These are phyloP conservation scores for Cosmia trapezina DNA, from an alignment of 2,888 invertebrate genomes.

Conservation along the genomic window DNA sequence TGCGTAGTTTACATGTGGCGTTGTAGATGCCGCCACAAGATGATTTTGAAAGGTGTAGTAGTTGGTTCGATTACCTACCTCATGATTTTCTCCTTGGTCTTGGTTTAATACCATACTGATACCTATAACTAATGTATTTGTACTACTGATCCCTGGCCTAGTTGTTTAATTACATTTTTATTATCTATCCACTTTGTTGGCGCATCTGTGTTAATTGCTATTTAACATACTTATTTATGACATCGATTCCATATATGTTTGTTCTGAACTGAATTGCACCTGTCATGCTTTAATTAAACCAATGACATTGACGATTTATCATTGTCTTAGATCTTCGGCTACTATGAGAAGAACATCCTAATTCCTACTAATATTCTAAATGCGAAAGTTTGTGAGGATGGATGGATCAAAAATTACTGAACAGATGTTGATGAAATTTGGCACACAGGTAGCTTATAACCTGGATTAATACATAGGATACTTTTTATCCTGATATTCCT, in stretches of 20 bases:
- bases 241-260: not conserved
- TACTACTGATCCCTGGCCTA: conserved; percentile 13
- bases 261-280: not conserved
- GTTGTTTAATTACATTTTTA: conserved; percentile 13
- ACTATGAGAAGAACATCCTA: not conserved
- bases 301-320: conserved; percentile 4
- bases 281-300: not conserved
- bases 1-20: no score
- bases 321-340: not conserved
- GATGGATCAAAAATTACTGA: no score
- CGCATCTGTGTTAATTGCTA: conserved; percentile 24
- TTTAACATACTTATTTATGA: conserved; percentile 1
- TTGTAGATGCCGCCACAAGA: no score
- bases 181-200: conserved; percentile 2
- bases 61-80: not conserved
- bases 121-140: not conserved
- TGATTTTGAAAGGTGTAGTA: not conserved
- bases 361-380: no score
- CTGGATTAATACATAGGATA: no score
- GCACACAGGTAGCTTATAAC: no score
- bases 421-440: no score
- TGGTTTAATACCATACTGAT: not conserved
- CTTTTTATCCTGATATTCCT: no score
- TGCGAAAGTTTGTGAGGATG: no score
- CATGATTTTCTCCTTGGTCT: not conserved